Base-by-base conservation (phyloP, 2,113 vertebrate genomes). In the Crotalus viridis region DNA sequence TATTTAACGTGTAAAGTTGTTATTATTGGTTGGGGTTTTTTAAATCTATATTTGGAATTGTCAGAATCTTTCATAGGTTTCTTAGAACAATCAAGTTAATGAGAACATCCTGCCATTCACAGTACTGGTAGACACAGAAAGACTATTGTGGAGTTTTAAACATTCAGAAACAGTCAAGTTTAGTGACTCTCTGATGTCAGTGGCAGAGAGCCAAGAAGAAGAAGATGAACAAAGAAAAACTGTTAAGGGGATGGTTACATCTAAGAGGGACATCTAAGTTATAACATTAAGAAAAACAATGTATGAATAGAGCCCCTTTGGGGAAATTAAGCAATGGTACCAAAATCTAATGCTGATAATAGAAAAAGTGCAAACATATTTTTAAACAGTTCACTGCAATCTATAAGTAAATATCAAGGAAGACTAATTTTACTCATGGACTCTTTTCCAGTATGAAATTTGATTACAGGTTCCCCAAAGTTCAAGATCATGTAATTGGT, bases 191-290 rank as follows among this genome's bases (percentile, higher is more conserved):
- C 92, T 89, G 85, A 93, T 88, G 87, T 6, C 8, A 85, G 15
- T 87, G 91, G 93, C 90, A 85, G 59, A 95, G 92, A 94, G 33
- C 39, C 43, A 92, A 54, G 46, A 24, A 92, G 74, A 92, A 92
- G n/a, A 69, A 13, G 52, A 90, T 69, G 89, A 93, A 87, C 56
- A 87, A 92, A 85, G 17, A 74, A 43, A 90, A 87, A 81, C 91
- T 94, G 15, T 61, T 91, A 94, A 95, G 85, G 91, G 91, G 92
- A 95, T 87, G 64, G 87, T 93, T 94, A 87, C 10, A 86, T 57
- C 52, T 88, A 91, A 94, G 87, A 1, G 0, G 59, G 89, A 43
- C 52, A 81, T 94, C 85, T 15, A 39, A 91, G 33, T 54, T 51
- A 51, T 90, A 86, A n/a, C 85, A 92, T 46, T 92, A 92, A 93